Conservation (phyloP, 2,797 vertebrate genomes). For the Lateolabrax maculatus region DNA sequence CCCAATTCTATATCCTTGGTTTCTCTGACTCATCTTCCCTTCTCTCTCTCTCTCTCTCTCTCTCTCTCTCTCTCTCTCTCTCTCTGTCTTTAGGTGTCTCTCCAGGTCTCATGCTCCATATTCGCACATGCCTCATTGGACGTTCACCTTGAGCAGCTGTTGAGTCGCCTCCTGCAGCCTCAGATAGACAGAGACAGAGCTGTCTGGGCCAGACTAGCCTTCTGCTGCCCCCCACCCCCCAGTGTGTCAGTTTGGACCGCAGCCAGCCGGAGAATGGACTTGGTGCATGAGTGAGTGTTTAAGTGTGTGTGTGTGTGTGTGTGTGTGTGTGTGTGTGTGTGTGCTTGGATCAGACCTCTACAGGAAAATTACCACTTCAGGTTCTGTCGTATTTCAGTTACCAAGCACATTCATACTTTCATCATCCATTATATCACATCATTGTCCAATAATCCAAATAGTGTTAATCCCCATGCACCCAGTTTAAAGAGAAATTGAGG, state of each 20-base stretch:
- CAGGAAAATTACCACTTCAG: conserved; percentile 36
- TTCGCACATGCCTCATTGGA: conserved; percentile 63
- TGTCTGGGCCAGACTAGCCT: conserved; percentile 61
- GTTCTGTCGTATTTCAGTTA: conserved; percentile 30
- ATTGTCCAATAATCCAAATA: not conserved
- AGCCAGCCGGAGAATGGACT: conserved; percentile 56
- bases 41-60: not conserved
- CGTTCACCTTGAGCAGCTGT: conserved; percentile 77
- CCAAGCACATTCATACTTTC: conserved; percentile 38
- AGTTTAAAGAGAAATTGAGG: not conserved
- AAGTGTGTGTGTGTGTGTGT: conserved; percentile 25
- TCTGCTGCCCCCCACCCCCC: conserved; percentile 59
- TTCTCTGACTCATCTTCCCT: conserved; percentile 39
- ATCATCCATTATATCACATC: conserved; percentile 34
- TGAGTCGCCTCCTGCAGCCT: conserved; percentile 58
- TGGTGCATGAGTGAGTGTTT: conserved; percentile 48
- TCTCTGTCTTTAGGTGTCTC: conserved; percentile 40
- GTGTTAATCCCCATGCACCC: not conserved
- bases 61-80: conserved; percentile 28
- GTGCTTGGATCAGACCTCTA: conserved; percentile 25
- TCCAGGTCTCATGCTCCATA: conserved; percentile 9
- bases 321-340: conserved; percentile 17
- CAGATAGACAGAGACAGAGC: conserved; percentile 66
- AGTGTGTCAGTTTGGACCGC: conserved; percentile 61
- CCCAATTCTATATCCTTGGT: conserved; percentile 15